Percentiles rank a stretch among this genome's conserved stretches.
These are phyloP conservation scores for Thyatira batis DNA, from an alignment of 2,888 invertebrate species.

Conservation along the genomic window DNA sequence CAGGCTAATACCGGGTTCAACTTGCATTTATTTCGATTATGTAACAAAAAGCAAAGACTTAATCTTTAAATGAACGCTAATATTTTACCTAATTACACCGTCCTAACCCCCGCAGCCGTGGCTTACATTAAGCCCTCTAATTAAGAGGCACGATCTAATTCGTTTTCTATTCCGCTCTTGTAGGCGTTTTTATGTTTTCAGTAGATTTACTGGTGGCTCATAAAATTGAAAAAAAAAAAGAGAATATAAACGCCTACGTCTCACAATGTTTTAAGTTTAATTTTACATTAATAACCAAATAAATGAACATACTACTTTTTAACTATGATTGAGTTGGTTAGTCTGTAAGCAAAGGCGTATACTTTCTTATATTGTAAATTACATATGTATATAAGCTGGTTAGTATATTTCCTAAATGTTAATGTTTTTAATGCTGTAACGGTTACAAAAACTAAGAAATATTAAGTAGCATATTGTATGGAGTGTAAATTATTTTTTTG, in stretches of 20 bases:
- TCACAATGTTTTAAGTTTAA: no score
- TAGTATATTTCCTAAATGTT: no score
- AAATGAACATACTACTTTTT: no score
- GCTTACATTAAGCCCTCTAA: slow-evolving; percentile 35
- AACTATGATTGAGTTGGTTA: no score
- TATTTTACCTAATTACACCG: slow-evolving; percentile 41
- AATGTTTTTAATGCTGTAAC: no score
- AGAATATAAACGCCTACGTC: no score
- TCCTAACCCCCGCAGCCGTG: slow-evolving; percentile 14
- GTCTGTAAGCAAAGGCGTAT: no score
- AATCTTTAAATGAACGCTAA: slow-evolving; percentile 45
- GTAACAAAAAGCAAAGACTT: slow-evolving; percentile 41
- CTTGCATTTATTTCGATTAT: slow-evolving; percentile 42
- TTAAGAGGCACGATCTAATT: slow-evolving; percentile 31
- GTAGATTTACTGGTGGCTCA: background rate
- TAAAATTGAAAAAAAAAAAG: background rate
- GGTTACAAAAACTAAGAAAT: no score
- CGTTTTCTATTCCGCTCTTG: slow-evolving; percentile 9
- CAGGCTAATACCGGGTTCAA: slow-evolving; percentile 35
- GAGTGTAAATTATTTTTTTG: slow-evolving; percentile 7
- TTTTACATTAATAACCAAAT: no score
- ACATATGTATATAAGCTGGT: no score
- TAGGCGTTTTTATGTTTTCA: slow-evolving; percentile 3
- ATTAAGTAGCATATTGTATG: background rate
- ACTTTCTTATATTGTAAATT: no score